A percentile compares a stretch with the other conserved stretches of the same genome.
These are phyloP conservation scores for Threskiornis aethiopicus DNA, from an alignment of 2,797 vertebrate species.

Conservation along the genomic window DNA sequence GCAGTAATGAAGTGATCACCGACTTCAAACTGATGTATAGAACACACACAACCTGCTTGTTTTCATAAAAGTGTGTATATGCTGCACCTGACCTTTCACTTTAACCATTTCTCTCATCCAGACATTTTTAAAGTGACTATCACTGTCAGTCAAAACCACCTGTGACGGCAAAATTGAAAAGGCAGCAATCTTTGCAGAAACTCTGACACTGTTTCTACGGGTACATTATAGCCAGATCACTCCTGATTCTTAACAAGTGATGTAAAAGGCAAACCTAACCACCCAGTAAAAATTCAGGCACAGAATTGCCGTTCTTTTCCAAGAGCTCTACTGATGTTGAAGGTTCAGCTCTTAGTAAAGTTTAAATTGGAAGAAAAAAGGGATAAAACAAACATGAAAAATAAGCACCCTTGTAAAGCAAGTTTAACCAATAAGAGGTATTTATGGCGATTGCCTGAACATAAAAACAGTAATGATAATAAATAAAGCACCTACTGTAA, in stretches of 20 bases:
- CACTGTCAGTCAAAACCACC: not conserved
- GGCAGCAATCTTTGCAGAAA: not conserved
- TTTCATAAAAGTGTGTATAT: not conserved
- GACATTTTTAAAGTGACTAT: not conserved
- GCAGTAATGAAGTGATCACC: not conserved
- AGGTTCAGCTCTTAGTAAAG: not conserved
- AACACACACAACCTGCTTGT: not conserved
- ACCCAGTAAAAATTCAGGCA: not conserved
- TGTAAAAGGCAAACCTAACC: not conserved
- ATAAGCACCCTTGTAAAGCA: not conserved
- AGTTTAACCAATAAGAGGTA: not conserved
- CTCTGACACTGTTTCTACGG: not conserved
- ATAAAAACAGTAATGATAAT: constrained; percentile 21
- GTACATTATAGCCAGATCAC: not conserved
- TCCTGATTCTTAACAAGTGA: not conserved
- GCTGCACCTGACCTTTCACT: not conserved
- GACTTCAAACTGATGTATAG: not conserved
- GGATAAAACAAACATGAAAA: not conserved
- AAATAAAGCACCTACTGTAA: not conserved
- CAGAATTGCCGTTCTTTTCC: not conserved
- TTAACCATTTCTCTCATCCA: not conserved
- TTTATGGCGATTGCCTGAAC: not conserved
- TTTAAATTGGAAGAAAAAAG: not conserved
- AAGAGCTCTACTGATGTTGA: not conserved
- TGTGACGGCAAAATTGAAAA: not conserved